Conservation (phyloP, 2,888 invertebrate species). For the Perizoma affinitatum region DNA sequence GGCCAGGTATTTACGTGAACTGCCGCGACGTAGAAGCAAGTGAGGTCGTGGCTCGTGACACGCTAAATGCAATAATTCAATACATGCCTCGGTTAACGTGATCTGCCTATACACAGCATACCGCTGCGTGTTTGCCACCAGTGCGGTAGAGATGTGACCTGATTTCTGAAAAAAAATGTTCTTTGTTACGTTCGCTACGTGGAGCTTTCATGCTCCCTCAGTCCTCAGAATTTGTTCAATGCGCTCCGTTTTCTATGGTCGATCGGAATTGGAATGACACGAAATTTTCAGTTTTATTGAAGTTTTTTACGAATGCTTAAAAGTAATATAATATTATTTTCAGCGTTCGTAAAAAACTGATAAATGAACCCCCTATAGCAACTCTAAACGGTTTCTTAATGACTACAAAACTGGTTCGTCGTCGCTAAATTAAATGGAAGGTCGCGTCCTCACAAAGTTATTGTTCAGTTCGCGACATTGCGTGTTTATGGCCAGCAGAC, state of each 20-base stretch:
- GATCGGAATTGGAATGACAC: neutral
- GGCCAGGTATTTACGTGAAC: slow-evolving; percentile 1
- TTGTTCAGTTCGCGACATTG: neutral
- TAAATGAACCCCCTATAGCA: neutral
- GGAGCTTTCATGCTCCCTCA: slow-evolving; percentile 7
- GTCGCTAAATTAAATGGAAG: slow-evolving; percentile 10
- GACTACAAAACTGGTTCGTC: slow-evolving; percentile 6
- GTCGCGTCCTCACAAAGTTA: slow-evolving; percentile 6
- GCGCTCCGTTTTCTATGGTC: neutral
- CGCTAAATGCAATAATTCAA: neutral
- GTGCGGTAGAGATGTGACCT: slow-evolving; percentile 8
- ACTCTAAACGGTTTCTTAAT: neutral
- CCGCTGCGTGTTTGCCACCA: neutral
- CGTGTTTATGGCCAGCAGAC: slow-evolving; percentile 8
- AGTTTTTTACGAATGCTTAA: neutral
- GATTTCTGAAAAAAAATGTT: slow-evolving; percentile 8
- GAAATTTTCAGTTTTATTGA: neutral
- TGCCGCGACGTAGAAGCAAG: neutral
- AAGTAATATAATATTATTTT: too few relatives aligned
- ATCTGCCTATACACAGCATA: neutral
- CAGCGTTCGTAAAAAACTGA: too few relatives aligned
- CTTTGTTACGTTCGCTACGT: slow-evolving; percentile 12
- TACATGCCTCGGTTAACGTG: neutral
- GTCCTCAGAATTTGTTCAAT: slow-evolving; percentile 3
- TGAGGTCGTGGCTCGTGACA: too few relatives aligned